Evolutionary conservation across 1,140 invertebrate species (phyloP).

Genomic region (Agrypnia vestita): DNA sequence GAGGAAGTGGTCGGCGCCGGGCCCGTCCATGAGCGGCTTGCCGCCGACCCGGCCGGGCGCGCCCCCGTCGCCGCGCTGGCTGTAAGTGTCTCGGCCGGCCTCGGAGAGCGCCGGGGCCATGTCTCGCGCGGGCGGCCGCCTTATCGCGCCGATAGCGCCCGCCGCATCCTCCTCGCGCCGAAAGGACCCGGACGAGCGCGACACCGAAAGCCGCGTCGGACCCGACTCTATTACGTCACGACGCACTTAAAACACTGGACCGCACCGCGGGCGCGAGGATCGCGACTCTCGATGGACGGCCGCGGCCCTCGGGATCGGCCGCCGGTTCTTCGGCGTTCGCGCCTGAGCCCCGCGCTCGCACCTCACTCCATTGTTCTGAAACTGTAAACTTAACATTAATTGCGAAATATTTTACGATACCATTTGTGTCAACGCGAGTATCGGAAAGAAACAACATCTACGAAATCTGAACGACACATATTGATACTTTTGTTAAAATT

Average conservation of each 20-base stretch:
- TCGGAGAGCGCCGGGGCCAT: slow-evolving; percentile 76
- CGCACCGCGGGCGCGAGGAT: background rate
- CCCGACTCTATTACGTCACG: slow-evolving; percentile 46
- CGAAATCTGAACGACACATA: slow-evolving; percentile 9
- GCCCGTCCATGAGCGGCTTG: slow-evolving; percentile 74
- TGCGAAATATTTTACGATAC: slow-evolving; percentile 29
- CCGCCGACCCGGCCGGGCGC: slow-evolving; percentile 67
- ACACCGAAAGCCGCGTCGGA: slow-evolving; percentile 2
- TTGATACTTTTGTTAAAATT: background rate
- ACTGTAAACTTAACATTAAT: slow-evolving; percentile 45
- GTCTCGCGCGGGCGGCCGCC: slow-evolving; percentile 61
- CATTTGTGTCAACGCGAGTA: slow-evolving; percentile 17
- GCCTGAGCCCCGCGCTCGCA: slow-evolving; percentile 14
- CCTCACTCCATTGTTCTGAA: slow-evolving; percentile 46
- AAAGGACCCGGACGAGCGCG: slow-evolving; percentile 46
- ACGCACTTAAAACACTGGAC: slow-evolving; percentile 8
- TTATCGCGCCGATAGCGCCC: slow-evolving; percentile 63
- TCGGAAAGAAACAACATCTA: slow-evolving; percentile 2
- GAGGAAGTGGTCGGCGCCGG: slow-evolving; percentile 68
- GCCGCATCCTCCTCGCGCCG: slow-evolving; percentile 30
- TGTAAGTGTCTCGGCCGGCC: slow-evolving; percentile 64
- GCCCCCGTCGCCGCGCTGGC: slow-evolving; percentile 65
- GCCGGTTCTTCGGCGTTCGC: slow-evolving; percentile 45
- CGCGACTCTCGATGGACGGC: background rate
- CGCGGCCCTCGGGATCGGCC: slow-evolving; percentile 12